A percentile compares a stretch with the other conserved stretches of the same genome.
Evolutionary conservation across 2,888 invertebrate species (phyloP).

Genomic region (Corbicula japonica): DNA sequence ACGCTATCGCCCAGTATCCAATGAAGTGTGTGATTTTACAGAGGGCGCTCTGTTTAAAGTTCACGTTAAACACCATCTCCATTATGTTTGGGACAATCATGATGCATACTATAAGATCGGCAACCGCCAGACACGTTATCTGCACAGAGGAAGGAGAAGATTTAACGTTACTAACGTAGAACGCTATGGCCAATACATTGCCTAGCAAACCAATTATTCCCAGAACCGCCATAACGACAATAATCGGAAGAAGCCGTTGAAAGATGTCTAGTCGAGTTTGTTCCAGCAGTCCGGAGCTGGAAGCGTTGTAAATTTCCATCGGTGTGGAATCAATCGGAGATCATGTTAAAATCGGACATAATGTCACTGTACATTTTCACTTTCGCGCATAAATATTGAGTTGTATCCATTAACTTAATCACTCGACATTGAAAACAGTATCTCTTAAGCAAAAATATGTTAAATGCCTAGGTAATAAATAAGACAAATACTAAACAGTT

Average conservation of each 20-base stretch:
- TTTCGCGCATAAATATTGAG: too few relatives aligned
- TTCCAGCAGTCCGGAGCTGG: too few relatives aligned
- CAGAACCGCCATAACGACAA: slow-evolving; percentile 23
- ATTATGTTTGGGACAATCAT: slow-evolving; percentile 30
- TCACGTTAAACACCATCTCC: slow-evolving; percentile 38
- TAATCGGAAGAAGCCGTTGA: slow-evolving; percentile 25
- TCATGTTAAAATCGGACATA: too few relatives aligned
- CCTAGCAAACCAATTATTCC: slow-evolving; percentile 34
- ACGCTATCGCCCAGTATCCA: slow-evolving; percentile 36
- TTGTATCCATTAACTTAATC: too few relatives aligned
- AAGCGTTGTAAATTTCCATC: too few relatives aligned
- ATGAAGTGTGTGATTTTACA: slow-evolving; percentile 45
- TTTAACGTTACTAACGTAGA: slow-evolving; percentile 13
- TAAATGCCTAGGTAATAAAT: too few relatives aligned
- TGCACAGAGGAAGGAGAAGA: slow-evolving; percentile 23
- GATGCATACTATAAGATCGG: slow-evolving; percentile 39
- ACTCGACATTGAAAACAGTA: too few relatives aligned
- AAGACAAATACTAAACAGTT: too few relatives aligned
- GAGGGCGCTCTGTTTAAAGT: slow-evolving; percentile 1
- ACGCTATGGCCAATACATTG: slow-evolving; percentile 37
- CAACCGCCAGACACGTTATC: slow-evolving; percentile 21
- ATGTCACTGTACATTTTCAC: too few relatives aligned
- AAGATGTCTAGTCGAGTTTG: slow-evolving; percentile 2
- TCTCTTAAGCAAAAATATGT: too few relatives aligned
- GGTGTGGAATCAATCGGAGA: too few relatives aligned